Evolutionary conservation across 2,113 vertebrate species (phyloP), one percentile per base, ranked within the genome.

Genomic region (Tauraco erythrolophus): DNA sequence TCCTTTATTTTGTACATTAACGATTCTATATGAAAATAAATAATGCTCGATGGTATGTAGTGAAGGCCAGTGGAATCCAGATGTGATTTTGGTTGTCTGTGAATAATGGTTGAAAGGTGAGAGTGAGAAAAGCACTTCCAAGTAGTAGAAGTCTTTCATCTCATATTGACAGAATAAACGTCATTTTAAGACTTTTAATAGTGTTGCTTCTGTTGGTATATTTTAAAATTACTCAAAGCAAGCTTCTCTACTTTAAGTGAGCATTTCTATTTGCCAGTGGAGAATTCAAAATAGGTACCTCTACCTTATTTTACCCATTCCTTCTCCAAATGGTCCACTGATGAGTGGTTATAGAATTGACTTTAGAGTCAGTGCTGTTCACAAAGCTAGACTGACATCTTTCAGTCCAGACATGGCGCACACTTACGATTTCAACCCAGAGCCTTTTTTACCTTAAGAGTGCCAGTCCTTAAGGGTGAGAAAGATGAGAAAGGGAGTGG

Each of bases 171-270:
- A 94, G 79, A 75, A 90, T 72, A 87, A 92, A 89, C 80, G 70
- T 85, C 1, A 1, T 58, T 79, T 80, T 75, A 94, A 85, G 60
- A 46, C 41, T 89, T 95, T 85, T 85, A 83, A 58, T 54, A 76
- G 60, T 18, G 35, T 78, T 77, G 23, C 50, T 81, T 93, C 57
- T 88, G 19, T 71, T 92, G 90, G 11, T 81, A 13, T 58, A 45
- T 84, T 79, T 96, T 82, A 81, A 94, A 91, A 85, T 74, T 76
- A 85, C 51, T 83, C 22, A 50, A 77, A 92, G 57, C 58, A 84
- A 92, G 35, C 28, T 93, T 19, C 46, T 60, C 22, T 75, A 13
- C 43, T 88, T 88, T 33, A 53, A 66, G 31, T 43, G 41, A 89
- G 51, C n/a, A 11, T 58, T 92, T 92, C 19, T 91, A 2, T 71